Base-by-base conservation (phyloP, 1,140 invertebrate genomes). In the Sesamia nonagrioides region DNA sequence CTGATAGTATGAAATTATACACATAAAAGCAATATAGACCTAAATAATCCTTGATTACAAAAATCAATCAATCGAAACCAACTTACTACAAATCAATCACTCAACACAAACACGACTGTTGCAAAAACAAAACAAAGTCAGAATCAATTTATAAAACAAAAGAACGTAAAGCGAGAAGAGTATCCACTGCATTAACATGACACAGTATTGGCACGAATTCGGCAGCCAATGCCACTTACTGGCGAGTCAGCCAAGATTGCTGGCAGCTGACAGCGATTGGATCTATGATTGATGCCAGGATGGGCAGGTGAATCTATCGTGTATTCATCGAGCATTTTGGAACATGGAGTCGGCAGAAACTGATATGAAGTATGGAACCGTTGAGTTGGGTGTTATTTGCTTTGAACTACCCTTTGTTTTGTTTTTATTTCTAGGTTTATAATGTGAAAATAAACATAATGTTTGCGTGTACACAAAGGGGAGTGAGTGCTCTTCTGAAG, bases 181-280 rank as follows among this genome's bases (percentile, higher is more conserved):
- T 45, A 27, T 11, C 50, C 45, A 37, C 40, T 45, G 48, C 58
- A 63, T 69, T 77, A 77, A 69, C 52, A 50, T 69, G 75, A 75
- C 73, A 63, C n/a, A 21, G 11, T 75, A 75, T 63, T 75, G 73
- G 73, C 73, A 75, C 58, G 58, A 75, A 63, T 63, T 58, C 75
- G 75, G 66, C 61, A 68, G 63, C 52, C 61, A 69, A 68, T 58
- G 37, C 52, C 37, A 69, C 50, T 77, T 58, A 77, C 37, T 50
- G 42, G 69, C 58, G 18, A 63, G 58, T 66, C 37, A 35, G 77
- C 15, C 15, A 63, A 79, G 69, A 79, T 73, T 73, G 58, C 56
- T 79, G 54, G 72, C 68, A 66, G 69, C 79, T 77, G 78, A 82
- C 81, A 77, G 78, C 58, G 58, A 82, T 82, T 77, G 78, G 78